Conservation (phyloP, 2,113 vertebrate species). For the Bufo gargarizans region DNA sequence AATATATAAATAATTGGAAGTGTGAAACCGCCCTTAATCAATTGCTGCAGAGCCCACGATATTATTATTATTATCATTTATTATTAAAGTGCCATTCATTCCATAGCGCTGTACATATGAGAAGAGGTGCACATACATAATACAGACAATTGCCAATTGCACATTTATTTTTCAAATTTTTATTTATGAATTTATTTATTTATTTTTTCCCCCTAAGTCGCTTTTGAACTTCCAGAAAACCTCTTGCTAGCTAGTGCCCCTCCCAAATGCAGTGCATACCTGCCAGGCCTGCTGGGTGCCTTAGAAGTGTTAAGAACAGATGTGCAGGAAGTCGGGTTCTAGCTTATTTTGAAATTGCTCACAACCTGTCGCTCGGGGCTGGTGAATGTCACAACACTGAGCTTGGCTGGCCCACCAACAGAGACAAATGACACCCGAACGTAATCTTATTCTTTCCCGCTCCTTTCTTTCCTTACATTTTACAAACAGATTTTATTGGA, state of each 20-base stretch:
- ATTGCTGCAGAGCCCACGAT: no score
- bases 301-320: constrained; percentile 45
- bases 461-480: constrained; percentile 12
- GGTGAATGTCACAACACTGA: constrained; percentile 53
- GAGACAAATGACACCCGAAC: constrained; percentile 36
- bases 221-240: neutral
- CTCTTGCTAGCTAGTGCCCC: neutral
- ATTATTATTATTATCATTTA: no score
- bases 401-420: constrained; percentile 54
- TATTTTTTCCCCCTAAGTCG: neutral
- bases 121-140: no score
- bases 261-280: constrained; percentile 1
- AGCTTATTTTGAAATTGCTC: constrained; percentile 51
- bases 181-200: neutral
- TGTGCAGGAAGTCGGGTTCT: constrained; percentile 54
- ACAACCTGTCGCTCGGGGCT: constrained; percentile 56
- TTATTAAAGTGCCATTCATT: no score
- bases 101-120: no score
- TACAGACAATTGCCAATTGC: no score
- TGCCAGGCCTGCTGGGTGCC: constrained; percentile 16
- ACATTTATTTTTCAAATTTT: no score
- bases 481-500: neutral
- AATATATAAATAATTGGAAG: no score
- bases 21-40: no score
- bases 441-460: constrained; percentile 34